A percentile compares a stretch with the other conserved stretches of the same genome.
Evolutionary conservation across 2,888 invertebrate species (phyloP).

Genomic region (Lithophane leautieri): DNA sequence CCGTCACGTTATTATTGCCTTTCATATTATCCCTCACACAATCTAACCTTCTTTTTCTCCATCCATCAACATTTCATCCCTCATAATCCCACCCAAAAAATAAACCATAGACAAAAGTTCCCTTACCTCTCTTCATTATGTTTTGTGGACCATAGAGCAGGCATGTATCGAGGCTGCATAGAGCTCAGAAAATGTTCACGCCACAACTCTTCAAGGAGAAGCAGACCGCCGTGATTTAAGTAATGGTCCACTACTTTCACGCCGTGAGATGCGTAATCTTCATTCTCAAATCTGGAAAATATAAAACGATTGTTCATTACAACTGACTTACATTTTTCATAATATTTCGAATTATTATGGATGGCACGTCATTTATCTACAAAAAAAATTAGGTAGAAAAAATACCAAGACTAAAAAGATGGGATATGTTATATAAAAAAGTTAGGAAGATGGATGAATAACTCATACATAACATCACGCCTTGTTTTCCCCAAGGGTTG

Average conservation of each 20-base stretch:
- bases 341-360: background rate
- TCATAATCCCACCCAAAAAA: background rate
- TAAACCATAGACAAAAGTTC: background rate
- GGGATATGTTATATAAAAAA: background rate
- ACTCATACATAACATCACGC: too few species aligned
- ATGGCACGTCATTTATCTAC: background rate
- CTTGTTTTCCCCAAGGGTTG: too few species aligned
- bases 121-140: slow-evolving; percentile 92
- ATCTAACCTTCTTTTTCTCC: background rate
- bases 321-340: too few species aligned
- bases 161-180: slow-evolving; percentile 94
- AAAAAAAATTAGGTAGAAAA: background rate
- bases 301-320: background rate
- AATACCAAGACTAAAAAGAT: background rate
- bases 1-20: background rate
- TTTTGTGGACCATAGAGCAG: slow-evolving; percentile 94
- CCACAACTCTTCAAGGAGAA: slow-evolving; percentile 93
- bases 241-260: slow-evolving; percentile 91
- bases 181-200: slow-evolving; percentile 93
- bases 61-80: background rate
- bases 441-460: background rate
- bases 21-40: background rate
- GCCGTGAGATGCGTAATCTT: slow-evolving; percentile 90
- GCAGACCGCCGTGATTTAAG: slow-evolving; percentile 87
- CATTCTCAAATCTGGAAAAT: slow-evolving; percentile 81